Base-by-base conservation (phyloP, 2,797 vertebrate genomes). In the Urophycis tenuis region DNA sequence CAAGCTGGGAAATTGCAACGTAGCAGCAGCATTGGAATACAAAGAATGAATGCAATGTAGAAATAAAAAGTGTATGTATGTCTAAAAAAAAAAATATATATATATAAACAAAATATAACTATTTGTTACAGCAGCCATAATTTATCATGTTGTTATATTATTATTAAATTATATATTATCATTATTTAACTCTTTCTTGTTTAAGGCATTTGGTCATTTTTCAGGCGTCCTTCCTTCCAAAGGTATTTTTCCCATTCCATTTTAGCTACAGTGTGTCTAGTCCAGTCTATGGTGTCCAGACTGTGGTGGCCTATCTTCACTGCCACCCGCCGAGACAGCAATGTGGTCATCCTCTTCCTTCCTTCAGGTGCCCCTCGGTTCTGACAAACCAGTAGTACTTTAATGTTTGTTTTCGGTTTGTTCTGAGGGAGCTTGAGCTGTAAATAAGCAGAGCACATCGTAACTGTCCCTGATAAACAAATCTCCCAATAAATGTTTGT, bases 271-370 rank as follows among this genome's bases (percentile, higher is more conserved):
- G 19, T 33, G 10, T 33, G 17, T 8, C 17, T 22, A 72, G 36
- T 34, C 32, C 11, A 33, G 29, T 71, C 41, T 49, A 12, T 70
- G 82, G 81, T 87, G 82, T 84, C 81, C 82, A 72, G 81, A 85
- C 41, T 72, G 74, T 79, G 79, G 75, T 60, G 84, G 75, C 70
- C 74, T 79, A 72, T 83, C 84, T 73, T 82, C 75, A 32, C 77
- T 80, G 75, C 69, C 76, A 64, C 84, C 81, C 30, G 83, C 80
- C 32, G 70, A 72, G 78, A 77, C 34, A 72, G 79, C 73, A 34
- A 78, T 49, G 41, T 64, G 79, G 29, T 80, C 25, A 34, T 78
- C 41, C 7, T 77, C 41, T 9, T 80, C 78, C 36, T 84, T 84
- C 77, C 53, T 83, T 79, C 30, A 15, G 73, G 2, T 10, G 17